Base-by-base conservation (phyloP, 2,888 invertebrate species). In the Eueremaeus valkanovi region DNA sequence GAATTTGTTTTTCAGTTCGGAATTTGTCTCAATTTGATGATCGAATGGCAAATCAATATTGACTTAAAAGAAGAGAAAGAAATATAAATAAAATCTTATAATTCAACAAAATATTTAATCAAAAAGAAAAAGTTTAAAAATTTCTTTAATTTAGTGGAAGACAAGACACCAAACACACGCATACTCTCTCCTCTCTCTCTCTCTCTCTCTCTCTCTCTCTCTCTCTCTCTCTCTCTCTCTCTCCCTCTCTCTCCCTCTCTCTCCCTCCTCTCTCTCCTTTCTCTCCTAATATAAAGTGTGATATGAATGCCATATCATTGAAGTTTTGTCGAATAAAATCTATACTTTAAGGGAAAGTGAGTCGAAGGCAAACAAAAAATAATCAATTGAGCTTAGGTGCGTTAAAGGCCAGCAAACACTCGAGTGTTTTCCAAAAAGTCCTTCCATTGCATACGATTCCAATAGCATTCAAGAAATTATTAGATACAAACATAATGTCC, bases 401-500 rank as follows among this genome's bases (percentile, higher is more conserved):
- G 21, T n/a, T 21, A 13, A n/a, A 66, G n/a, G 66, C 24, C 13
- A 40, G 36, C 66, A 40, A 24, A 40, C 33, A n/a, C 33, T n/a
- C 63, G 33, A 63, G 5, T 31, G 29, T 18, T n/a, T 3, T 13
- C 31, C 18, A 33, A n/a, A n/a, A n/a, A n/a, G 36, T 16, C 24
- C 21, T 66, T 29, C 9, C 6, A 24, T 33, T 33, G 63, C 5
- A 27, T 24, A 13, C 55, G 6, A 27, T 24, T 24, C 21, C 36
- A 13, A 27, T 24, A 13, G 21, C 1, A 27, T 24, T 24, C 21
- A n/a, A 13, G 5, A 40, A 66, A 66, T 66, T 66, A 66, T 66
- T 66, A 40, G 36, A 40, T n/a, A 66, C 36, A 66, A 66, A 66
- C 66, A n/a, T 66, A 66, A 66, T 66, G 66, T 66, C 36, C 58